Base-by-base conservation (phyloP, 2,888 invertebrate species). In the Ophioninae sp. region DNA sequence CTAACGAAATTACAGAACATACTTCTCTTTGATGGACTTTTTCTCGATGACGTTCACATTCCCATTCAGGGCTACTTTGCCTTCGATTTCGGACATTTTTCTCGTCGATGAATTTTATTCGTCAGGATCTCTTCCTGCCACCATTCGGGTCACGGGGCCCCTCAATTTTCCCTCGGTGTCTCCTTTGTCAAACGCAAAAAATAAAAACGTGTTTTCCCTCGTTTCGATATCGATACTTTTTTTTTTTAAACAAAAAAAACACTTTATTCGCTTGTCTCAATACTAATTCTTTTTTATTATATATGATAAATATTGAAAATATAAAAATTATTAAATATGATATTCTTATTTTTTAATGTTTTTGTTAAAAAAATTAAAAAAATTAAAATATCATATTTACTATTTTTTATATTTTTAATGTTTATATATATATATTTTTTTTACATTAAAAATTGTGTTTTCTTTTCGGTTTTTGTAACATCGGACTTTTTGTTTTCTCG, bases 21-120 rank as follows among this genome's bases (percentile, higher is more conserved):
- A 83, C 83, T 81, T 62, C 50, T 81, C 77, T 30, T 77, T 78
- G 7, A 80, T 77, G 8, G 62, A 21, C 13, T 78, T 78, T 41
- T 80, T 80, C 23, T 79, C 83, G 30, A 72, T 64, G 13, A 67
- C 23, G 2, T 41, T 62, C 44, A 70, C 76, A 59, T 61, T 70
- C 39, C n/a, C 39, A 21, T 72, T 79, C 50, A 79, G 37, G 44
- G n/a, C n/a, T 5, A 62, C 64, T 57, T 83, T 80, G 21, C 44
- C 65, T 8, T 69, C 64, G 68, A 80, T 50, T 20, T 41, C 77
- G 1, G 80, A 83, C 82, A 83, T 83, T 68, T 50, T 41, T 41
- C 8, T 41, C 6, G 7, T 50, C 76, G 20, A 1, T 1, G 39
- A 6, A 21, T 64, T 64, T 64, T 8, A 62, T 8, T 1, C 7